These are phyloP conservation scores for Dichetophora obliterata DNA, from an alignment of 2,888 invertebrate species.

Conservation along the genomic window DNA sequence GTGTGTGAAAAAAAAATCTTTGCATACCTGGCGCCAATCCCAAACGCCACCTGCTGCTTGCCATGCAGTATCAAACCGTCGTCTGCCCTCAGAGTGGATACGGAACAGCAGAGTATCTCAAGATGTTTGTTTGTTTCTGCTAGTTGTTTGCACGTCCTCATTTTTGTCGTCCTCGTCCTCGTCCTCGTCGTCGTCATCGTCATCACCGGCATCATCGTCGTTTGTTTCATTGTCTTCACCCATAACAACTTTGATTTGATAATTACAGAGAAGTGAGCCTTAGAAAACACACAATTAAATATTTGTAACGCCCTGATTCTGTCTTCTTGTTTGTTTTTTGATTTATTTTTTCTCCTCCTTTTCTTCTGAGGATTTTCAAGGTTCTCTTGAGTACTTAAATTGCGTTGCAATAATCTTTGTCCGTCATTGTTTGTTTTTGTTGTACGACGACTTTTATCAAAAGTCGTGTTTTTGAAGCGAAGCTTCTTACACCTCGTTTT, in stretches of 20 bases:
- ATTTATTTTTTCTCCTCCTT: neutral
- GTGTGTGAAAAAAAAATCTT: neutral
- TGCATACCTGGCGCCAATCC: conserved; percentile 22
- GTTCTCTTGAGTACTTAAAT: neutral
- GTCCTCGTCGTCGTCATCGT: no score
- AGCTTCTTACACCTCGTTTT: no score
- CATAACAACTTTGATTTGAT: conserved; percentile 34
- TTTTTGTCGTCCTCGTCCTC: no score
- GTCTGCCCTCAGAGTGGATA: neutral
- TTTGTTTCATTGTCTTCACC: conserved; percentile 7
- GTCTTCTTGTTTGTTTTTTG: conserved; percentile 25
- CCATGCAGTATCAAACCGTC: neutral
- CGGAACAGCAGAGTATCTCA: neutral
- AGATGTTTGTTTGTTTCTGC: conserved; percentile 18
- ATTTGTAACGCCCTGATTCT: conserved; percentile 27
- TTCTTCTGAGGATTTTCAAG: neutral
- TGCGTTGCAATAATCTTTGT: neutral
- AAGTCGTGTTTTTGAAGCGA: no score
- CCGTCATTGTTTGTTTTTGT: neutral
- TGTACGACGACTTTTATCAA: neutral
- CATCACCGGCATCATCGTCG: neutral
- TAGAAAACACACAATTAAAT: conserved; percentile 32
- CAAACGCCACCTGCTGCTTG: conserved; percentile 32
- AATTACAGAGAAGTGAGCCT: conserved; percentile 30
- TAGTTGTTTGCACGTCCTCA: no score